These are phyloP conservation scores for Seira musarum DNA, from an alignment of 2,888 invertebrate genomes.

Conservation along the genomic window DNA sequence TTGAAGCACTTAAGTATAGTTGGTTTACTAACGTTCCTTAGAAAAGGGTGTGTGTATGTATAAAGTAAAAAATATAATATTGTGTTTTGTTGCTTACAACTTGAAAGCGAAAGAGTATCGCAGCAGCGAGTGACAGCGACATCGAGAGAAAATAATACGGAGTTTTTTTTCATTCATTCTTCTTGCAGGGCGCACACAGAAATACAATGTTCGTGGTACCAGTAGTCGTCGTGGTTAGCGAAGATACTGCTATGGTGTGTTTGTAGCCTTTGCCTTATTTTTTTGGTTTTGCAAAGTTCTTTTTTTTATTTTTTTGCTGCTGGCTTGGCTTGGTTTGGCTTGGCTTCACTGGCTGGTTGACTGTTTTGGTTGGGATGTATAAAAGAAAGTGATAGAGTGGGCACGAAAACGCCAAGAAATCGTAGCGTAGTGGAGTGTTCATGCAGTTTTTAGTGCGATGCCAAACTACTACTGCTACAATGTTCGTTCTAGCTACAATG, in stretches of 20 bases:
- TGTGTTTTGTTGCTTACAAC: neutral
- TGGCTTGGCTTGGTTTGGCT: neutral
- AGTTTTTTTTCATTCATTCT: neutral
- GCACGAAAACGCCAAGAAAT: slow-evolving; percentile 7
- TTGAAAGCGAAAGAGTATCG: neutral
- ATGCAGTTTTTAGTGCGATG: slow-evolving; percentile 17
- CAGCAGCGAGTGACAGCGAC: slow-evolving; percentile 12
- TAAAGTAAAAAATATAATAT: too few relatives aligned
- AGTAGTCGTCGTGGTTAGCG: slow-evolving; percentile 8
- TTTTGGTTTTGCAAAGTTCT: neutral
- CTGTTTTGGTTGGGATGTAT: too few relatives aligned
- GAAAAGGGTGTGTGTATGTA: slow-evolving; percentile 13
- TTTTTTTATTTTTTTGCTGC: neutral
- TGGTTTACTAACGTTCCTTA: neutral
- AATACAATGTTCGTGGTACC: neutral
- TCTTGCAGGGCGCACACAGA: neutral
- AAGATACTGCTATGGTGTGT: neutral
- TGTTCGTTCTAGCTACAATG: neutral
- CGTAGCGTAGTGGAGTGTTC: neutral
- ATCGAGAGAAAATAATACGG: slow-evolving; percentile 1
- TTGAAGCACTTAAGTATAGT: too few relatives aligned
- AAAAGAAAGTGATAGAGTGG: slow-evolving; percentile 5
- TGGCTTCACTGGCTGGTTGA: too few relatives aligned
- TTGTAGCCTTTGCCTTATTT: neutral
- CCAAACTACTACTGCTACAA: slow-evolving; percentile 3